Percentiles rank a stretch among this genome's conserved stretches.
phyloP scores from a whole-genome alignment of 2,113 vertebrate genomes.

The Progne subis region DNA sequence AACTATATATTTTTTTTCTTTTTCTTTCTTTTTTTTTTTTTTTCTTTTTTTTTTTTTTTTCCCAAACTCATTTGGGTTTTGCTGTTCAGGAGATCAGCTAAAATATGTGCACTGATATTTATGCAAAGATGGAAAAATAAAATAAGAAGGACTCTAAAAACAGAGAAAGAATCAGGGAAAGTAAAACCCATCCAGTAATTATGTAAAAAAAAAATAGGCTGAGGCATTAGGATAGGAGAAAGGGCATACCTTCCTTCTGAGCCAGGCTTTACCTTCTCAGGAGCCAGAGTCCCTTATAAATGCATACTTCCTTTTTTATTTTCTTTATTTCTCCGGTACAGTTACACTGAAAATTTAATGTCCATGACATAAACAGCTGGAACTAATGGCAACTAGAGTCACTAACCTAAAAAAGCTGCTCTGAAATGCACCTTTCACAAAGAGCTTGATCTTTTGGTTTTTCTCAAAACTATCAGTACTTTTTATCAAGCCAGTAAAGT shows the following conservation, averaged over 20 bases:
- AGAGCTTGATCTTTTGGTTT: neutral
- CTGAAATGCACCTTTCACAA: neutral
- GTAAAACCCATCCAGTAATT: neutral
- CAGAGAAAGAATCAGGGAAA: neutral
- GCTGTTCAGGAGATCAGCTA: neutral
- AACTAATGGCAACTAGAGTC: neutral
- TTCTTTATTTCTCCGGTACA: neutral
- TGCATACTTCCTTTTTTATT: neutral
- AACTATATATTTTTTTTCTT: neutral
- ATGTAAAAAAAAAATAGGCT: neutral
- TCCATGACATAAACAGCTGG: neutral
- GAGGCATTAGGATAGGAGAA: neutral
- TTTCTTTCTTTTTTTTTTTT: neutral
- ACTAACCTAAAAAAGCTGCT: neutral
- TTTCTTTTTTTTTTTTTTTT: neutral
- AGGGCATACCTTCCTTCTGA: neutral
- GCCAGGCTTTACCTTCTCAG: neutral
- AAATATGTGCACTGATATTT: neutral
- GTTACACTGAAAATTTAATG: neutral
- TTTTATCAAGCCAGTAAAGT: neutral
- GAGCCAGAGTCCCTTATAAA: neutral
- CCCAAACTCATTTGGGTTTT: neutral
- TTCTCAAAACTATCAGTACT: neutral
- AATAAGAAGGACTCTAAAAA: neutral
- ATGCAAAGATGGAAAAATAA: neutral